Base-by-base conservation (phyloP, 2,113 vertebrate species). In the Tichodroma muraria region DNA sequence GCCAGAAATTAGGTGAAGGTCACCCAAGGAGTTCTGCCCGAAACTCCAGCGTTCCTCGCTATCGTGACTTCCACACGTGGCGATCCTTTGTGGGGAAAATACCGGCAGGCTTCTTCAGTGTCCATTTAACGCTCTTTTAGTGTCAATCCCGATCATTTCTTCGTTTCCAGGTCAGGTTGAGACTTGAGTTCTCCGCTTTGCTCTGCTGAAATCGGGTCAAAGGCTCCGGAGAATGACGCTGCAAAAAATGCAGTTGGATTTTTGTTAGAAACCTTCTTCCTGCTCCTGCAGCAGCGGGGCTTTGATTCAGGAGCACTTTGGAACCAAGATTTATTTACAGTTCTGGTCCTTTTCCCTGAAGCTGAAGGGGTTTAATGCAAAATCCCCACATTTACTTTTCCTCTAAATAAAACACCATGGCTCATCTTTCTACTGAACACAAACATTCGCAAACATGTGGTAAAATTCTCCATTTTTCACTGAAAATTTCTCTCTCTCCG, bases 1-100 rank as follows among this genome's bases (percentile, higher is more conserved):
- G 45, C 63, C 80, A 76, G 85, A 61, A 96, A 94, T 77, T 45
- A 90, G 92, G 95, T 96, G 92, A 96, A 96, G 96, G 96, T 96
- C 95, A 90, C 50, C 9, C 79, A 95, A 96, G 93, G 95, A 89
- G n/a, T 11, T 94, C 44, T 95, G 66, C n/a, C 37, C 13, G 25
- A 6, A 85, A 44, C 45, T 80, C 24, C 19, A 22, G 8, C 1
- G 1, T 49, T 80, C 42, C 61, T 57, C 28, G 2, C 35, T 50
- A 2, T 61, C 6, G 1, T 25, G 21, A 38, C 24, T 24, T 9
- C 8, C 8, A 11, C 6, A 4, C 0, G 2, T 27, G 24, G 28
- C 2, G 60, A 75, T 45, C 25, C 28, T 33, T 25, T 27, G 15
- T 2, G 3, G 38, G 47, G 52, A 73, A 64, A 25, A 50, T 10